Conservation (phyloP, 2,888 invertebrate species). For the Nymphalis polychloros region DNA sequence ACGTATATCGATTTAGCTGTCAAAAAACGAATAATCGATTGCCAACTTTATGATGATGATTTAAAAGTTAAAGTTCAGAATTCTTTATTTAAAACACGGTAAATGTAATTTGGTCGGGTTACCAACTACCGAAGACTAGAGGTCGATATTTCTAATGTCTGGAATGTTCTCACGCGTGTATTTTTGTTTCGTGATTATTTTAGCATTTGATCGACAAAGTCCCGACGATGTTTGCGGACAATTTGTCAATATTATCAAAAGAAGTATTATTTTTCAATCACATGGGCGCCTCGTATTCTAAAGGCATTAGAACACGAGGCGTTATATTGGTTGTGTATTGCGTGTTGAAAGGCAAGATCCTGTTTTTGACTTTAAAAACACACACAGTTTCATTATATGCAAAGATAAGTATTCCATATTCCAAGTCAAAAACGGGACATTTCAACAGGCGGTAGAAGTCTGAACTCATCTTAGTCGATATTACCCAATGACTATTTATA, state of each 20-base stretch:
- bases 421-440: too few species aligned
- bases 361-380: too few species aligned
- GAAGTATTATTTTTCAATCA: neutral
- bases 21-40: conserved; percentile 25
- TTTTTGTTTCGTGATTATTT: conserved; percentile 58
- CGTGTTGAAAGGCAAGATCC: too few species aligned
- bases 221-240: conserved; percentile 51
- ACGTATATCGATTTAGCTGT: conserved; percentile 35
- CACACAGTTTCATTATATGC: too few species aligned
- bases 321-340: too few species aligned
- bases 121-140: conserved; percentile 49
- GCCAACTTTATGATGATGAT: conserved; percentile 24
- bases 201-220: conserved; percentile 52
- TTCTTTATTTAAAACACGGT: neutral
- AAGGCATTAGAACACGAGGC: too few species aligned
- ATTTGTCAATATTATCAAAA: conserved; percentile 54
- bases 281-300: too few species aligned
- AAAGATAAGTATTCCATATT: too few species aligned
- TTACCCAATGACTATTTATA: too few species aligned
- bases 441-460: too few species aligned
- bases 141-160: conserved; percentile 52
- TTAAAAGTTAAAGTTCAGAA: conserved; percentile 21
- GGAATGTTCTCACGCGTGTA: conserved; percentile 71
- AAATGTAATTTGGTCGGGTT: conserved; percentile 2
- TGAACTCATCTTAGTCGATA: too few species aligned